Base-by-base conservation (phyloP, 2,113 vertebrate genomes). In the Platichthys flesus region DNA sequence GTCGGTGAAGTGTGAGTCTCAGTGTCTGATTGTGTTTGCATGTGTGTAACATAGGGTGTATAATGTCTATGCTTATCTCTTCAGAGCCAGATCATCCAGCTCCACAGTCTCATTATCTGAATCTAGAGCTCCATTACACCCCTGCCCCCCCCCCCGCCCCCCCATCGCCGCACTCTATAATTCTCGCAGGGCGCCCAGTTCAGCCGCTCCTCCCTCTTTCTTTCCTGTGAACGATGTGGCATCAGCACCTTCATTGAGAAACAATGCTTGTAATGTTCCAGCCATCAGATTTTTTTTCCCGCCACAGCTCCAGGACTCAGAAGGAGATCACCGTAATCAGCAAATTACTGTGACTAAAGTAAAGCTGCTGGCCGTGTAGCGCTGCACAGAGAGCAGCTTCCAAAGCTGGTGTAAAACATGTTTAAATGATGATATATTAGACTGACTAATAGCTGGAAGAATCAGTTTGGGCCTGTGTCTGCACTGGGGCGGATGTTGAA, bases 381-480 rank as follows among this genome's bases (percentile, higher is more conserved):
- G 31, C 47, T 57, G 23, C 57, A 26, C 37, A 1, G 63, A 54
- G 14, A 73, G 37, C 40, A 1, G 54, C 26, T 10, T 21, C 12
- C 49, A 24, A 28, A 69, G 57, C 78, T 64, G 31, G 52, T 47
- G 26, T 77, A 10, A 72, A 76, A 71, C 28, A 52, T 40, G 66
- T 83, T 69, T 83, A 49, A 73, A 74, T 76, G 13, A 37, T 87
- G 81, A 87, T 87, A 75, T 88, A 83, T 88, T 81, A 58, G 76
- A 18, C 51, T 15, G 23, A 45, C 68, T 87, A 75, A 77, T 67
- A 76, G 45, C 35, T 37, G 42, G 37, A 40, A 62, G 57, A 78
- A 71, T 88, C 62, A 74, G 82, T 76, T 76, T 55, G 67, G 79
- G 56, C 66, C 52, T 79, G 26, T 63, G 64, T 86, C 68, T 67